Evolutionary conservation across 1,140 invertebrate genomes (phyloP).

Genomic region (Ceratoteleas bidentatus): DNA sequence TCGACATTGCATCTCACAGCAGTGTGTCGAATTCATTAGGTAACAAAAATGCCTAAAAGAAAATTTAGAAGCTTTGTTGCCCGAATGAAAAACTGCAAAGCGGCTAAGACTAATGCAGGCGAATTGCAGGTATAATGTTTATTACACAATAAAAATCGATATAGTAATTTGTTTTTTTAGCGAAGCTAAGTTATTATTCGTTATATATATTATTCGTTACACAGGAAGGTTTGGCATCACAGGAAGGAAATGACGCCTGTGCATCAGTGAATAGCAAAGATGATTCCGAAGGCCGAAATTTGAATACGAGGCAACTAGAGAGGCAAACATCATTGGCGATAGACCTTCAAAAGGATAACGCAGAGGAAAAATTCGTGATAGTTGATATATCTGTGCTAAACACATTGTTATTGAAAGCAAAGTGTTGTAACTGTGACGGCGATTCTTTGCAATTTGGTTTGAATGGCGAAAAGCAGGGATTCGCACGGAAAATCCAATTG

Average conservation of each 20-base stretch:
- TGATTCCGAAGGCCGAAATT: conserved; percentile 7
- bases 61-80: not conserved
- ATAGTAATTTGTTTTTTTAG: not conserved
- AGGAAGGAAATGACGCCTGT: not conserved
- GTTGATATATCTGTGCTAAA: conserved; percentile 5
- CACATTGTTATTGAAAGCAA: conserved; percentile 11
- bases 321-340: conserved; percentile 12
- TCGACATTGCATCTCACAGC: not conserved
- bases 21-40: not conserved
- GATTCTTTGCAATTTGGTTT: conserved; percentile 16
- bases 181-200: not conserved
- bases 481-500: conserved; percentile 17
- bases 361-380: conserved; percentile 7
- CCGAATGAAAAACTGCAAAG: conserved; percentile 4
- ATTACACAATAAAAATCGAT: conserved; percentile 11
- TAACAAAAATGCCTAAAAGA: conserved; percentile 10
- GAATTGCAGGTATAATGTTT: conserved; percentile 20
- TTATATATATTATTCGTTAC: too few relatives aligned
- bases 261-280: conserved; percentile 2
- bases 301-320: conserved; percentile 12
- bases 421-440: conserved; percentile 8
- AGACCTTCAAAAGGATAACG: conserved; percentile 10
- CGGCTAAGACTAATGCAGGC: not conserved
- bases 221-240: not conserved
- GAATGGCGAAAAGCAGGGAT: conserved; percentile 1